phyloP scores from a whole-genome alignment of 2,113 vertebrate genomes.

The Aplodontia rufa region DNA sequence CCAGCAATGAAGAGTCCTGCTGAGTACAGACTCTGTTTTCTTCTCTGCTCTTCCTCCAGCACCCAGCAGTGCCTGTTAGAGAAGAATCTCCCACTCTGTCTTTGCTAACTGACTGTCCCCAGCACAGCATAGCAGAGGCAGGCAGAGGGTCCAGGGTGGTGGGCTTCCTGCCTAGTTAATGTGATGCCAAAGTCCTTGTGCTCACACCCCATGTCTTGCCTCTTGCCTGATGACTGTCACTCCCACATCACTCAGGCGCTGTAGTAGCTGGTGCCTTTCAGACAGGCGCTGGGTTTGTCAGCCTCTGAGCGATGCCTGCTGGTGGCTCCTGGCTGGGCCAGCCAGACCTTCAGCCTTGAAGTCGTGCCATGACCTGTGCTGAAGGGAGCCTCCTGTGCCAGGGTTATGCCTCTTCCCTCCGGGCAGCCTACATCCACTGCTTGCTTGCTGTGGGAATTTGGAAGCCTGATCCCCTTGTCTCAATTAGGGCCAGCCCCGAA shows the following conservation, averaged over 20 bases:
- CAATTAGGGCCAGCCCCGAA: neutral
- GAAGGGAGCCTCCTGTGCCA: neutral
- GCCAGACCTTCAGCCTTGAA: neutral
- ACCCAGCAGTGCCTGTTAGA: too few relatives aligned
- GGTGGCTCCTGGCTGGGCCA: neutral
- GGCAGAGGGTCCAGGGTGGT: rapidly evolving
- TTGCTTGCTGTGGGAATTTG: neutral
- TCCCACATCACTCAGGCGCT: neutral
- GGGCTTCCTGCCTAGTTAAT: neutral
- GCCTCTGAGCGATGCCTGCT: neutral
- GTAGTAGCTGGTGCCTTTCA: neutral
- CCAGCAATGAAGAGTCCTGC: neutral
- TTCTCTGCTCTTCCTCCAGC: neutral
- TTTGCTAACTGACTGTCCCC: neutral
- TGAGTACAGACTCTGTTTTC: neutral
- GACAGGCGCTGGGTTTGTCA: neutral
- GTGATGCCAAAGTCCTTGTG: neutral
- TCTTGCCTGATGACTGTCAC: neutral
- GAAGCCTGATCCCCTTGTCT: neutral
- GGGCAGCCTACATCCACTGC: too few relatives aligned
- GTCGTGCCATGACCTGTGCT: neutral
- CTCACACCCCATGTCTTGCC: rapidly evolving
- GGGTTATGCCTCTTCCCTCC: neutral
- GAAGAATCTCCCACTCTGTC: neutral
- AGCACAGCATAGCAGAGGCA: neutral